Base-by-base conservation (phyloP, 2,113 vertebrate species). In the Oceanites oceanicus region DNA sequence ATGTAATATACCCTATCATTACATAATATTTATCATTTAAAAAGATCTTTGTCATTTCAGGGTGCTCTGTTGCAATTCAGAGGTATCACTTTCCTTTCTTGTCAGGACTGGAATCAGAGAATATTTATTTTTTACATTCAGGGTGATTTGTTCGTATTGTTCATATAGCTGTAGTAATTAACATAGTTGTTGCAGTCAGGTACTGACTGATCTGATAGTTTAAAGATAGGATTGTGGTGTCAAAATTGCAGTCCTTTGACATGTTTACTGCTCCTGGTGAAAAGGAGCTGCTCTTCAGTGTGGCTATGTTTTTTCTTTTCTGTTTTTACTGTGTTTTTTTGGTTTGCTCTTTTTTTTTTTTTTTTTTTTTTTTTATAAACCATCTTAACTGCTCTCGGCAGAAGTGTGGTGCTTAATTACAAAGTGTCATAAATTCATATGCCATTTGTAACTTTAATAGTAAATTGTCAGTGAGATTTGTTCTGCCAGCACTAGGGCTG, bases 361-460 rank as follows among this genome's bases (percentile, higher is more conserved):
- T 36, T 20, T 6, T n/a, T 36, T 34, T 23, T 53, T 10, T 22
- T 56, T 15, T 72, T 68, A 79, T 55, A 75, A 86, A 47, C 44
- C 55, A 53, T 71, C 61, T 53, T 63, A 77, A 68, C 36, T 90
- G 85, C 92, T 94, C 14, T 29, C 47, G 45, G 34, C 56, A 58
- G 42, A 96, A 94, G 21, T 17, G 63, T 92, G 93, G 36, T 71
- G 38, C 85, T 96, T 97, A 97, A 98, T 98, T 98, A 96, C 86
- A 94, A 97, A 93, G 77, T 59, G 90, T 68, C 67, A 80, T 90
- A 90, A 97, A 97, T 87, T 93, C 85, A 88, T 97, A 91, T 96
- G 72, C 53, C 86, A 86, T 92, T 90, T 95, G 94, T 97, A 96
- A 87, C 84, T 90, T 97, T 94, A 97, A 96, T 66, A 92, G 88